Conservation (phyloP, 2,113 vertebrate genomes). For the Eretmochelys imbricata region DNA sequence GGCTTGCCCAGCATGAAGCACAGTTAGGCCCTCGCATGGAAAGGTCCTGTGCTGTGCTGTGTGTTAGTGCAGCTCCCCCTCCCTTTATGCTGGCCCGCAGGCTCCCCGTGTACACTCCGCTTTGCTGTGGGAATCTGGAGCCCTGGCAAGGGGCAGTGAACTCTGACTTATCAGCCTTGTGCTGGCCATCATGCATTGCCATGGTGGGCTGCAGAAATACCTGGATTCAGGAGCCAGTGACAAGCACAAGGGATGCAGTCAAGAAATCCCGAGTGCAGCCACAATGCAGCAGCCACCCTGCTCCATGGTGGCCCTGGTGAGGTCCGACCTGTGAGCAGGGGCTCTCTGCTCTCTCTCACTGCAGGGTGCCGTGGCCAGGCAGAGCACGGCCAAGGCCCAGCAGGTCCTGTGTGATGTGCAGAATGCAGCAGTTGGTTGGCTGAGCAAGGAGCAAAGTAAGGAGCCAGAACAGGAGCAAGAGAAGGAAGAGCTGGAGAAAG, state of each 20-base stretch:
- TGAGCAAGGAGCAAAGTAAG: slow-evolving; percentile 26
- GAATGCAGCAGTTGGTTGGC: neutral
- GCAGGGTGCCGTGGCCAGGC: slow-evolving; percentile 76
- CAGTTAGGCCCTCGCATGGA: neutral
- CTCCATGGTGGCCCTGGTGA: neutral
- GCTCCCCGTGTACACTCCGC: neutral
- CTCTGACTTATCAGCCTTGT: neutral
- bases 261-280: neutral
- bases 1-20: neutral
- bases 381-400: accelerated
- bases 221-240: neutral
- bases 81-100: neutral
- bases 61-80: neutral
- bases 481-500: slow-evolving; percentile 39
- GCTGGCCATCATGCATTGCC: neutral
- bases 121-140: neutral
- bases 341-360: neutral
- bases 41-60: neutral
- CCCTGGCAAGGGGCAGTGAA: neutral
- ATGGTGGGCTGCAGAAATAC: neutral
- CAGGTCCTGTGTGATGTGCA: neutral
- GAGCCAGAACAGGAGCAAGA: slow-evolving; percentile 35
- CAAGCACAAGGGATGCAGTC: neutral
- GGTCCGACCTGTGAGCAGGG: neutral
- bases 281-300: neutral